A percentile compares a stretch with the other conserved stretches of the same genome.
phyloP scores from a whole-genome alignment of 1,140 invertebrate genomes.

The Eciton burchellii region DNA sequence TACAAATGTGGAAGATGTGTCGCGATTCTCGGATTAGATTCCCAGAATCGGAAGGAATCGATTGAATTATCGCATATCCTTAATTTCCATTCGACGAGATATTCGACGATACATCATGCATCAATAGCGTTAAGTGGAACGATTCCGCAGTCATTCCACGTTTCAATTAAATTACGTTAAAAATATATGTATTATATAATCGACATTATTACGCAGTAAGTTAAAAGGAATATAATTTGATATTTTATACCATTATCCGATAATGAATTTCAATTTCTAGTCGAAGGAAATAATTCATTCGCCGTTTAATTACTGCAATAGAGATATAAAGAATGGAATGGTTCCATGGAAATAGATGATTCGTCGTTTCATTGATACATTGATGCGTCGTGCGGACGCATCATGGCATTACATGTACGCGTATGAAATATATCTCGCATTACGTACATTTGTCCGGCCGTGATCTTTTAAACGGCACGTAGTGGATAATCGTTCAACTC shows the following conservation, averaged over 20 bases:
- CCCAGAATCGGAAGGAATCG: slow-evolving; percentile 8
- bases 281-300: not conserved
- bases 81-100: not conserved
- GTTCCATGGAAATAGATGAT: not conserved
- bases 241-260: not conserved
- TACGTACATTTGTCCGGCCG: not conserved
- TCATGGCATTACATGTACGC: not conserved
- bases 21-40: slow-evolving; percentile 6
- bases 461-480: slow-evolving; percentile 10
- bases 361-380: not conserved
- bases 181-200: slow-evolving; percentile 27
- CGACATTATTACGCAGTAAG: not conserved
- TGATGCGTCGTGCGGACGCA: too few relatives aligned
- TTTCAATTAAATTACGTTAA: slow-evolving; percentile 40
- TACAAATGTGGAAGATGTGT: slow-evolving; percentile 33
- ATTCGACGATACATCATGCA: not conserved
- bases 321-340: not conserved
- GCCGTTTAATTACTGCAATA: not conserved
- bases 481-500: slow-evolving; percentile 38
- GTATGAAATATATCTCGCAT: not conserved
- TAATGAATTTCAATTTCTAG: slow-evolving; percentile 11
- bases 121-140: not conserved
- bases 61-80: not conserved
- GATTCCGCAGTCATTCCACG: not conserved
- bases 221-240: slow-evolving; percentile 29